These are phyloP conservation scores for Linyphia triangularis DNA, from an alignment of 2,888 invertebrate genomes.

Conservation along the genomic window DNA sequence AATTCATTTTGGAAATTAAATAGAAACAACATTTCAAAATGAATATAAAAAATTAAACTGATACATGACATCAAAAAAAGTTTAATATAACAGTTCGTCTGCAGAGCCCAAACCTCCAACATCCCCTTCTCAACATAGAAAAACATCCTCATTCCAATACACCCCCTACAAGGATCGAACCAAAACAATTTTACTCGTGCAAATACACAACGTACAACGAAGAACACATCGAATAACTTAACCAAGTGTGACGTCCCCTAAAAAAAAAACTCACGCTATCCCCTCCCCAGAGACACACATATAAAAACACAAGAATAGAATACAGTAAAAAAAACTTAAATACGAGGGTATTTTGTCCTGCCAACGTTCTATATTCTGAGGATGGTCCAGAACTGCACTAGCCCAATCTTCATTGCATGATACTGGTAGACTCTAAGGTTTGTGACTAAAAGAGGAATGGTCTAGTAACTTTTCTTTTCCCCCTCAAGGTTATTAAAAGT, in stretches of 20 bases:
- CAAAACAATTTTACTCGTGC: neutral
- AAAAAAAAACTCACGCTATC: neutral
- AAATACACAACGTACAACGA: neutral
- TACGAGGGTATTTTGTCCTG: constrained; percentile 47
- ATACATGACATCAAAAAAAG: too few species aligned
- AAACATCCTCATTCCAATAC: neutral
- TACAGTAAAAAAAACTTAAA: neutral
- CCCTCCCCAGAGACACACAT: neutral
- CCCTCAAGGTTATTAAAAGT: too few species aligned
- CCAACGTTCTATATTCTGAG: constrained; percentile 61
- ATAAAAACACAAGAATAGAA: neutral
- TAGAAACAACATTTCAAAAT: too few species aligned
- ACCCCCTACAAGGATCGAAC: neutral
- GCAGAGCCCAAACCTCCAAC: too few species aligned
- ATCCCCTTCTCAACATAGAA: too few species aligned
- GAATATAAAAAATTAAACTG: too few species aligned
- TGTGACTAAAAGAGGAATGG: neutral
- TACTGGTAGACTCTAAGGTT: neutral
- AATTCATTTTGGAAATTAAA: too few species aligned
- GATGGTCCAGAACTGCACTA: constrained; percentile 50
- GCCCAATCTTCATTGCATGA: constrained; percentile 68
- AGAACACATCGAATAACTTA: constrained; percentile 15
- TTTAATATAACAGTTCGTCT: too few species aligned
- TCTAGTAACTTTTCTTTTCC: too few species aligned
- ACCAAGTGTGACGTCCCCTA: constrained; percentile 16